phyloP scores from a whole-genome alignment of 2,113 vertebrate genomes.

The Bettongia penicillata region DNA sequence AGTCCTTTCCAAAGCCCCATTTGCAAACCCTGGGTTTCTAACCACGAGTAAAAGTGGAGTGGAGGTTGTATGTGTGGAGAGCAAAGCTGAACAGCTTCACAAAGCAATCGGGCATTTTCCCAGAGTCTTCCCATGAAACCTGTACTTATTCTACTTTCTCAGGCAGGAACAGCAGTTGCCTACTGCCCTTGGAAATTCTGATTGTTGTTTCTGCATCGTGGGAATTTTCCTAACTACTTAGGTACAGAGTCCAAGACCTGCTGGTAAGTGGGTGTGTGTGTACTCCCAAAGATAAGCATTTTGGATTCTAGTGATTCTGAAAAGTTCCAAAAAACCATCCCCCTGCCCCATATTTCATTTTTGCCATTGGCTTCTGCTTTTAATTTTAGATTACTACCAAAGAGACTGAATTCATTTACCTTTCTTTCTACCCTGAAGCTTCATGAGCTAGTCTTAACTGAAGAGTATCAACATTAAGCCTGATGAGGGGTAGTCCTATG shows the following conservation, averaged over 20 bases:
- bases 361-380: neutral
- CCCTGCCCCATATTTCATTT: neutral
- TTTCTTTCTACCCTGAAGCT: neutral
- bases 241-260: neutral
- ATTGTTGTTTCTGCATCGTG: slow-evolving; percentile 21
- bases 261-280: slow-evolving; percentile 1
- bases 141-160: neutral
- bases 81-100: neutral
- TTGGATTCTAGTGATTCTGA: neutral
- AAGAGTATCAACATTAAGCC: neutral
- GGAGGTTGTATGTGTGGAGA: neutral
- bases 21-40: neutral
- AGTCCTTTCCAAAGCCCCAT: neutral
- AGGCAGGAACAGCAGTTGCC: neutral
- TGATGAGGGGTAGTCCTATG: neutral
- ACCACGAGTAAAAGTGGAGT: neutral
- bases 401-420: neutral
- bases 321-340: neutral
- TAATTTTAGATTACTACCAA: neutral
- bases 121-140: neutral
- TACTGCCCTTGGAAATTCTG: slow-evolving; percentile 11
- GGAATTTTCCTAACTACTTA: slow-evolving; percentile 7
- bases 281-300: neutral
- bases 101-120: neutral
- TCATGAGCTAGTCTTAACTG: neutral